Evolutionary conservation across 2,888 invertebrate species (phyloP), one percentile per base, ranked within the genome.

Genomic region (Stenodera caucasica): DNA sequence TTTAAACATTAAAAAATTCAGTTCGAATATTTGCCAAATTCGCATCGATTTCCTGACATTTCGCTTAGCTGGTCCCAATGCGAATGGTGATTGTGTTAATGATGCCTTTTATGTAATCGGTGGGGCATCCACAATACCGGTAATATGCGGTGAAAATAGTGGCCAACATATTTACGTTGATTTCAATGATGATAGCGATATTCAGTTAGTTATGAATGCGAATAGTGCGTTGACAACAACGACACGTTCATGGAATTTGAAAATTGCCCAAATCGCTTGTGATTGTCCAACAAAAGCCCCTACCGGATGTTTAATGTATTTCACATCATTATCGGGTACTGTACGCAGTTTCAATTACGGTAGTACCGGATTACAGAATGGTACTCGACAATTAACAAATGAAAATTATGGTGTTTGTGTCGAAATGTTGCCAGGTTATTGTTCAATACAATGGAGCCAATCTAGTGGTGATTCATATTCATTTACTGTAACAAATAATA

Each of bases 61-160:
- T 58, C 86, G 86, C 51, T 76, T 92, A 14, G 85, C 89, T 0
- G 90, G 90, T 64, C 91, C 93, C 0, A 84, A 88, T 68, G 86
- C 87, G 0, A 86, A 88, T 75, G 91, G 94, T 2, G 80, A 81
- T 50, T 93, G 93, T 72, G 77, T 78, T 14, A 87, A 85, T 0
- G 94, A 94, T 77, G 85, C 87, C 1, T 79, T 94, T 54, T 84
- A 86, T 2, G 82, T 92, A 30, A 84, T 86, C 0, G 90, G 91
- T 0, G 89, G 88, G 1, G 86, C 88, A 57, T 87, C 88, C 0
- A 77, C 81, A 6, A 87, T 90, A 4, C 91, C 91, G 0, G 88
- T 90, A 0, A 84, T 94, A 56, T 94, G 94, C 74, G 94, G 94
- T 0, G 90, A 90, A 75, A 90, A 91, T 77, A 86, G 87, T 1